Evolutionary conservation across 1,140 invertebrate species (phyloP), one percentile per base, ranked within the genome.

Genomic region (Pogonomyrmex barbatus): DNA sequence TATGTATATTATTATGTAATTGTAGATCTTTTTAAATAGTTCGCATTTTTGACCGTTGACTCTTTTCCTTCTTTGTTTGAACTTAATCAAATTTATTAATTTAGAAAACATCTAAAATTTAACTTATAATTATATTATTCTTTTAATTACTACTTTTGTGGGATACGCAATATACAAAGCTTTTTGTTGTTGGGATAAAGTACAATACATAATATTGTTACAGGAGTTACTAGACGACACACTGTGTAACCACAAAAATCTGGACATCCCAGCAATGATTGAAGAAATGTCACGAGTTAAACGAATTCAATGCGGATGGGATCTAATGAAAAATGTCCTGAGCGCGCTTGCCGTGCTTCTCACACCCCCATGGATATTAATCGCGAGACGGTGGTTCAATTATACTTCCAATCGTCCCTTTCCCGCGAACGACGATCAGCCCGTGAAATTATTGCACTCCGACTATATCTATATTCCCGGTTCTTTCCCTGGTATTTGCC

Each of bases 371-470:
- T 90, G 83, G 89, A 90, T 90, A 90, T 90, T 90, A 90, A 90
- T 90, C 89, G 89, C 67, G 88, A 87, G 86, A 89, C 88, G 87
- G 89, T 90, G 78, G 89, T 90, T 90, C 89, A 90, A 90, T 90
- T 90, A 90, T 90, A 90, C 86, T 88, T 86, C 83, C 89, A 90
- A 90, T 90, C 89, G 89, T 88, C 89, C 87, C 87, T 86, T 86
- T 90, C 73, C 87, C 75, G 76, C 88, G 77, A 63, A 87, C 88
- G 71, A 89, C 88, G 89, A 88, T 83, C 78, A 86, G 86, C 58
- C 82, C 88, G 87, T 90, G 89, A 90, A 90, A 90, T 90, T 90
- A 90, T 90, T 88, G 89, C 89, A 76, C 45, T 52, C 56, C 62
- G 33, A 30, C 65, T 85, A 82, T 90, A 89, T 85, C 81, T 87